Base-by-base conservation (phyloP, 1,140 invertebrate genomes). In the Drosophila chauvacae region DNA sequence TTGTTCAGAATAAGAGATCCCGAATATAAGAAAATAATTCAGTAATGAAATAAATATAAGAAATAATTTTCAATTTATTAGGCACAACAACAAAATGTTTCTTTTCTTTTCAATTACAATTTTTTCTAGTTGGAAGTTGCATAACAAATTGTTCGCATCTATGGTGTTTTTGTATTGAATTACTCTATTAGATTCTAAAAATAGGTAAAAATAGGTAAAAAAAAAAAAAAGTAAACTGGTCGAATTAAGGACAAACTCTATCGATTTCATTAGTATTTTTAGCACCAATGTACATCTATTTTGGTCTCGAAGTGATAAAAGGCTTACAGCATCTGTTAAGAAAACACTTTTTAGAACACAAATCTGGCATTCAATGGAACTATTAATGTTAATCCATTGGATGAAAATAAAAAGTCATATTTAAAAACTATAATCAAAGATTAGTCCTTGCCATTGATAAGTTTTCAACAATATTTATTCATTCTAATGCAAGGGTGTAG, bases 181-280 rank as follows among this genome's bases (percentile, higher is more conserved):
- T 55, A 37, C 51, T 23, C 13, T 35, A 7, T 33, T 30, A 51
- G 7, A 16, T 55, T 9, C 33, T 55, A 37, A 37, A 37, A 55
- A 37, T 55, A 55, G 11, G 13, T 53, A 35, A 9, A 16, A 13
- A 20, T 20, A 20, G n/a, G n/a, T n/a, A n/a, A n/a, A n/a, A n/a
- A n/a, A n/a, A n/a, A n/a, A n/a, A 20, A 35, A 18, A 35, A 20
- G 7, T 14, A 35, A 53, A 20, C 28, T 53, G 7, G 7, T 23
- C 28, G 30, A 55, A 55, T 55, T 55, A 37, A 55, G 51, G 51
- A 55, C 51, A 53, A 35, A 35, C 33, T 53, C 18, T 35, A 55
- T 37, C 18, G 30, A 53, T 35, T 55, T 37, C 13, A 55, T 37
- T 37, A 14, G 18, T 55, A 37, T 37, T 37, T 37, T 37, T 37